Evolutionary conservation across 2,888 invertebrate species (phyloP).

Genomic region (Heteromyza rotundicornis): DNA sequence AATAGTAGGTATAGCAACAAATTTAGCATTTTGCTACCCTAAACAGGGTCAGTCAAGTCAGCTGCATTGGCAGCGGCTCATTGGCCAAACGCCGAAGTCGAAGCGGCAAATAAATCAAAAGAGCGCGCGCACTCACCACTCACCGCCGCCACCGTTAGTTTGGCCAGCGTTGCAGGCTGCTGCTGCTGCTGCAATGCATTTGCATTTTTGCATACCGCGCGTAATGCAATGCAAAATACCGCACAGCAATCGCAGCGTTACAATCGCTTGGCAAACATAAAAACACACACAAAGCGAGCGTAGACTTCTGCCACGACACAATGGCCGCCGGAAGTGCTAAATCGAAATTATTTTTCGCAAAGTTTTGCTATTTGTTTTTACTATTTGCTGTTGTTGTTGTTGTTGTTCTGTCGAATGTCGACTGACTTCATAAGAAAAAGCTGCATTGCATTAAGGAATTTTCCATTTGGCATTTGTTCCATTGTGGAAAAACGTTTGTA

Average conservation of each 20-base stretch:
- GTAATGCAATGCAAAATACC: constrained; percentile 45
- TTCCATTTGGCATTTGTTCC: background rate
- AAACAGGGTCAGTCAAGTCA: constrained; percentile 21
- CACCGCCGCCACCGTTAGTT: constrained; percentile 51
- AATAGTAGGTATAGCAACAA: background rate
- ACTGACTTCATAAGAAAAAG: too few relatives aligned
- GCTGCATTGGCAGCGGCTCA: constrained; percentile 18
- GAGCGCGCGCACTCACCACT: constrained; percentile 54
- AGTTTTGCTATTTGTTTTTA: constrained; percentile 45
- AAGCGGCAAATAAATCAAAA: constrained; percentile 47
- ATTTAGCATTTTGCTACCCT: constrained; percentile 3
- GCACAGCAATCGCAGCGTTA: constrained; percentile 43
- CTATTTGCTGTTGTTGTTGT: constrained; percentile 17
- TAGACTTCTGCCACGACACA: constrained; percentile 17
- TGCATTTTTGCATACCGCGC: constrained; percentile 52
- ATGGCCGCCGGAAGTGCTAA: constrained; percentile 44
- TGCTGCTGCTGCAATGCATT: constrained; percentile 36
- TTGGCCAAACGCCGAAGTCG: constrained; percentile 13
- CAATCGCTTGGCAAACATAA: constrained; percentile 31
- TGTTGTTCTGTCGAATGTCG: too few relatives aligned
- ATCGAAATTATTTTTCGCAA: constrained; percentile 53
- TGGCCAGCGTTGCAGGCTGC: constrained; percentile 10
- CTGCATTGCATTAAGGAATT: background rate
- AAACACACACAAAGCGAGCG: background rate
- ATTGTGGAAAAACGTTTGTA: background rate